These are phyloP conservation scores for Drosophila heteroneura DNA, from an alignment of 2,888 invertebrate genomes.

Conservation along the genomic window DNA sequence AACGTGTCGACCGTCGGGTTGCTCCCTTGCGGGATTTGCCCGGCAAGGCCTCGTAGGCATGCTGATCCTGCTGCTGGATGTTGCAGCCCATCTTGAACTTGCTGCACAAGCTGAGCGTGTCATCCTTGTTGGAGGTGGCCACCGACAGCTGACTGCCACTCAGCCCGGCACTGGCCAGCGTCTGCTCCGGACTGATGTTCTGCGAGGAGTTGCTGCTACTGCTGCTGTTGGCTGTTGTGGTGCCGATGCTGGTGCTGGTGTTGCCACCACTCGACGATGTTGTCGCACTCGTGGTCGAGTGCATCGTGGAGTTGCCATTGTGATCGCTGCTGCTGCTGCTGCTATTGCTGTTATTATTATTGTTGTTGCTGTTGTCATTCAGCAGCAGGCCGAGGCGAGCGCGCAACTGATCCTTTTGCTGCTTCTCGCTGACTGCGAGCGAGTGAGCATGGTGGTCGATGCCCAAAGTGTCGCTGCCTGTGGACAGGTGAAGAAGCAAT, in stretches of 20 bases:
- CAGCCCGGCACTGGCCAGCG: conserved; percentile 68
- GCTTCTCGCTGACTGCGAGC: conserved; percentile 72
- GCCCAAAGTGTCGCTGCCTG: conserved; percentile 76
- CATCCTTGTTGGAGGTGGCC: conserved; percentile 81
- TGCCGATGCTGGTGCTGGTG: conserved; percentile 30
- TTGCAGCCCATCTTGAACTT: conserved; percentile 81
- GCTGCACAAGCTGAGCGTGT: conserved; percentile 78
- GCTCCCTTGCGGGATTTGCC: conserved; percentile 90
- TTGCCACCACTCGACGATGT: conserved; percentile 49
- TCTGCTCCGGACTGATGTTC: conserved; percentile 83
- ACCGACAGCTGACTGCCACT: conserved; percentile 83
- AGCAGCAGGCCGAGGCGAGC: conserved; percentile 82
- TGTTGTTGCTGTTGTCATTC: conserved; percentile 66
- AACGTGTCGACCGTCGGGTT: conserved; percentile 91
- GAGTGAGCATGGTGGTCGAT: conserved; percentile 67
- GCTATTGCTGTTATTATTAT: conserved; percentile 34
- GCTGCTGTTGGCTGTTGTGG: conserved; percentile 12
- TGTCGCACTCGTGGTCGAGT: conserved; percentile 63
- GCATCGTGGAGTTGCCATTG: conserved; percentile 75
- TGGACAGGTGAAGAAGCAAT: not conserved
- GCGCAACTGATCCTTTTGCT: conserved; percentile 83
- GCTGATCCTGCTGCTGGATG: conserved; percentile 58
- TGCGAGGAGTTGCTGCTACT: conserved; percentile 72
- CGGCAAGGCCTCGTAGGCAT: conserved; percentile 66
- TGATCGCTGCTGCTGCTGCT: conserved; percentile 71